These are phyloP conservation scores for Galemys pyrenaicus DNA, from an alignment of 2,113 vertebrate genomes.

Conservation along the genomic window DNA sequence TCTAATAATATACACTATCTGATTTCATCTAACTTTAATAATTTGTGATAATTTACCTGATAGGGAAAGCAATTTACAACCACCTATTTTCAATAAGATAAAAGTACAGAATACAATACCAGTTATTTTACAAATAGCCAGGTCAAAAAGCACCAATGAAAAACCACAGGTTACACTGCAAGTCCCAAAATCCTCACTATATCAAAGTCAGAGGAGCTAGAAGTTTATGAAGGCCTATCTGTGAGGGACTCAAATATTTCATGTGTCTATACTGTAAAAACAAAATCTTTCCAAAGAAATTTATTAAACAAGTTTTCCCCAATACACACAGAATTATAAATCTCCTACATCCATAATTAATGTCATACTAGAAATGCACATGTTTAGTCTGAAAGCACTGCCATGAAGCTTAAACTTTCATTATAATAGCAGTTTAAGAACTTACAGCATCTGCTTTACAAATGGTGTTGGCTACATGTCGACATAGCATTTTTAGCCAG, in stretches of 20 bases:
- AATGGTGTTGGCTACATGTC: constrained; percentile 98
- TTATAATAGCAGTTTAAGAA: constrained; percentile 48
- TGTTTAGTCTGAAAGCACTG: neutral
- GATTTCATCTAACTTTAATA: neutral
- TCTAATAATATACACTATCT: neutral
- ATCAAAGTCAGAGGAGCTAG: neutral
- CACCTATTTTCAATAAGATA: neutral
- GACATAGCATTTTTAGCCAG: constrained; percentile 94
- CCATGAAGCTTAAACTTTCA: neutral
- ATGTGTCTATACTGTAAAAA: neutral
- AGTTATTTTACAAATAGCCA: neutral
- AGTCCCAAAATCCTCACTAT: neutral
- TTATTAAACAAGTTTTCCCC: constrained; percentile 10
- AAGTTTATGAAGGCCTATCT: neutral
- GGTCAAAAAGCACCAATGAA: neutral
- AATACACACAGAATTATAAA: constrained; percentile 14
- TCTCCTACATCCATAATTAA: constrained; percentile 15
- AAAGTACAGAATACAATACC: neutral
- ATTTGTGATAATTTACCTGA: neutral
- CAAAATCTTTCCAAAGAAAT: neutral
- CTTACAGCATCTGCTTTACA: constrained; percentile 97
- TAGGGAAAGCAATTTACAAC: constrained; percentile 13
- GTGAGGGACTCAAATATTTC: neutral
- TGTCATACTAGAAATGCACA: neutral
- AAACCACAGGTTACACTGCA: neutral